Percentiles rank a stretch among this genome's conserved stretches.
phyloP scores from a whole-genome alignment of 2,797 vertebrate genomes.

The Sciurus vulgaris region DNA sequence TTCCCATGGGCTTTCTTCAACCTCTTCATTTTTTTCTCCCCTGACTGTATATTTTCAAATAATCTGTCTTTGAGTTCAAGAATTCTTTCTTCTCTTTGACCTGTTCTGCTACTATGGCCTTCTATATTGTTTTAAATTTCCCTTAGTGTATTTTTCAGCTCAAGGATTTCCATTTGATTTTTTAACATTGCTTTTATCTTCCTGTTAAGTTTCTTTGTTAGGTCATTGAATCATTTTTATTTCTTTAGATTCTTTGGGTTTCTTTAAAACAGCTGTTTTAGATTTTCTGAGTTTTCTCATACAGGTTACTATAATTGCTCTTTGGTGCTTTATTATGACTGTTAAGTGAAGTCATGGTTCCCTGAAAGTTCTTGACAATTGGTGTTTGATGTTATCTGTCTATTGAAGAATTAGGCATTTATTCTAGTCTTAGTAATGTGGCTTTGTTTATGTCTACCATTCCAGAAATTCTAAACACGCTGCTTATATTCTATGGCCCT shows the following conservation, averaged over 20 bases:
- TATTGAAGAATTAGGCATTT: background rate
- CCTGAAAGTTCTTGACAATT: background rate
- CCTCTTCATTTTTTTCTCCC: background rate
- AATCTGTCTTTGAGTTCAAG: background rate
- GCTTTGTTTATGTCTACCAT: background rate
- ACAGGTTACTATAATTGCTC: background rate
- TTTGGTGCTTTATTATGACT: background rate
- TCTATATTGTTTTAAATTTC: background rate
- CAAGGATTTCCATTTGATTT: no score
- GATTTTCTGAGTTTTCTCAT: background rate
- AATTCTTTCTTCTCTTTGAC: background rate
- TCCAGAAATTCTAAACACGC: background rate
- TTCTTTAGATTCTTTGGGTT: background rate
- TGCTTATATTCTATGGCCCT: background rate
- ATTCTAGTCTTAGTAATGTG: background rate
- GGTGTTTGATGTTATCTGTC: background rate
- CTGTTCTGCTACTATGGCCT: background rate
- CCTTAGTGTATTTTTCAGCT: background rate
- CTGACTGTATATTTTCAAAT: background rate
- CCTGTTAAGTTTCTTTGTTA: background rate
- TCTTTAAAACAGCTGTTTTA: no score
- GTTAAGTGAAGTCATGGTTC: background rate
- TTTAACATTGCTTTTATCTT: no score
- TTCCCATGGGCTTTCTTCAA: background rate
- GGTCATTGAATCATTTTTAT: background rate